phyloP scores from a whole-genome alignment of 2,888 invertebrate genomes.

The Helleia helle region DNA sequence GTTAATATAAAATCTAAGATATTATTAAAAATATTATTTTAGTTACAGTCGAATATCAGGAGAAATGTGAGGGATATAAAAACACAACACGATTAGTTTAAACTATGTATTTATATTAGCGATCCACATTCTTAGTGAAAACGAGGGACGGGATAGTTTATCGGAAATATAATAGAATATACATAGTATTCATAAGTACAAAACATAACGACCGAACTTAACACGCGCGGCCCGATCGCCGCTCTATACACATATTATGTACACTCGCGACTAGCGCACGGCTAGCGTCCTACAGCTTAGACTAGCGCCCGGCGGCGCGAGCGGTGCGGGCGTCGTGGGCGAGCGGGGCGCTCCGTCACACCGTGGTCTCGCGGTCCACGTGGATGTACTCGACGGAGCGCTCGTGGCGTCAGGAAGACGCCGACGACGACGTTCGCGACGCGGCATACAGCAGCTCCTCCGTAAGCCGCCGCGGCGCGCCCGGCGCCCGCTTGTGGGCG shows the following conservation, averaged over 20 bases:
- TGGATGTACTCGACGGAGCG: conserved; percentile 94
- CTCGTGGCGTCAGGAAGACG: conserved; percentile 90
- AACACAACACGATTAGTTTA: conserved; percentile 17
- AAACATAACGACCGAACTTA: conserved; percentile 13
- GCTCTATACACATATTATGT: conserved; percentile 7
- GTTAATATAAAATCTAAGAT: too few relatives aligned
- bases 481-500: conserved; percentile 74
- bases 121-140: conserved; percentile 50
- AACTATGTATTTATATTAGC: conserved; percentile 48
- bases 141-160: conserved; percentile 66
- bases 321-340: neutral
- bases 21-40: too few relatives aligned
- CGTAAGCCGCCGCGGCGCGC: conserved; percentile 77
- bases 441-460: conserved; percentile 81
- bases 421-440: conserved; percentile 67
- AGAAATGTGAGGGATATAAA: neutral
- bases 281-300: neutral
- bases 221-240: conserved; percentile 4
- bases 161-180: conserved; percentile 37
- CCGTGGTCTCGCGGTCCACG: conserved; percentile 94
- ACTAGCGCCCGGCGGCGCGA: neutral
- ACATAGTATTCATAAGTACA: conserved; percentile 17
- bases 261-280: conserved; percentile 3
- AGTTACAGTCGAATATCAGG: too few relatives aligned
- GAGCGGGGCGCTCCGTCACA: conserved; percentile 75